phyloP scores from a whole-genome alignment of 2,888 invertebrate species.

The Epistrophe eligans region DNA sequence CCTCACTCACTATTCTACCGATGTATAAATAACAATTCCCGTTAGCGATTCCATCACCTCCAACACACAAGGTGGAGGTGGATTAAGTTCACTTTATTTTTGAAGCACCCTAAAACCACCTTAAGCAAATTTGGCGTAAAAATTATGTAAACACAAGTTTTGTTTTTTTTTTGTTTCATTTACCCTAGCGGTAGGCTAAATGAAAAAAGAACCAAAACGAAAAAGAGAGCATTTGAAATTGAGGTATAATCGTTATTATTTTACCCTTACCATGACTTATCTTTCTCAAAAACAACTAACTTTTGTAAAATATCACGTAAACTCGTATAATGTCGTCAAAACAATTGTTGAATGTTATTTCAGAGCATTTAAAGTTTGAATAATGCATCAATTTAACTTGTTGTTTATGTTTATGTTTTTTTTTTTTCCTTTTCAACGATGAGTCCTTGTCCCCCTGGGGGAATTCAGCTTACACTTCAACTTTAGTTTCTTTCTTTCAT shows the following conservation, averaged over 20 bases:
- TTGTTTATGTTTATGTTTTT: too few species aligned
- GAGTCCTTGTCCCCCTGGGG: neutral
- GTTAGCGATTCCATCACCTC: neutral
- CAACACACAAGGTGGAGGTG: neutral
- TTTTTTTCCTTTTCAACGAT: neutral
- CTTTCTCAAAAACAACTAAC: neutral
- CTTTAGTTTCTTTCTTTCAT: conserved; percentile 18
- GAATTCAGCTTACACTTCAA: conserved; percentile 10
- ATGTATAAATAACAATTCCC: neutral
- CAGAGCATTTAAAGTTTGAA: conserved; percentile 17
- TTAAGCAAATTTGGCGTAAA: neutral
- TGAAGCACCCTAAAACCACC: neutral
- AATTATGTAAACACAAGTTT: conserved; percentile 5
- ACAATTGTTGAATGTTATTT: conserved; percentile 25
- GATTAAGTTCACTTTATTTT: conserved; percentile 4
- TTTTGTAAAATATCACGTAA: neutral
- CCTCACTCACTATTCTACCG: too few species aligned
- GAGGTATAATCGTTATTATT: conserved; percentile 9
- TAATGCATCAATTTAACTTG: conserved; percentile 32
- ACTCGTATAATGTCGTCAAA: neutral
- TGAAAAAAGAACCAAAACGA: neutral
- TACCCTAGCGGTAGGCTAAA: conserved; percentile 10
- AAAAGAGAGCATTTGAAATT: neutral
- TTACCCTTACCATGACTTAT: neutral
- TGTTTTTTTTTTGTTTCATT: neutral